Base-by-base conservation (phyloP, 2,888 invertebrate species). In the Cephonodes hylas region DNA sequence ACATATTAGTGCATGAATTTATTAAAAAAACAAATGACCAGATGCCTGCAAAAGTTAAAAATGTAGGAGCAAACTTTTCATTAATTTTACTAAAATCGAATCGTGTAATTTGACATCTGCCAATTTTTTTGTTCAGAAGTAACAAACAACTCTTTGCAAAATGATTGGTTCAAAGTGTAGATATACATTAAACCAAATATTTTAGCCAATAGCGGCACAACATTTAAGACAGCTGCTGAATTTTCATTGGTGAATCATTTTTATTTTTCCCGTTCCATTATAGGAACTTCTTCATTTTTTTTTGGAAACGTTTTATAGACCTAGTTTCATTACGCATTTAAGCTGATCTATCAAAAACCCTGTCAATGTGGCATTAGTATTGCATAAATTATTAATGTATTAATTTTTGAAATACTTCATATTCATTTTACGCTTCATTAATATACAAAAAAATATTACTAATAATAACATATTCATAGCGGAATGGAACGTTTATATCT, bases 91-190 rank as follows among this genome's bases (percentile, higher is more conserved):
- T 73, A 70, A 74, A 76, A 74, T 81, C 79, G 75, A 83, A 82
- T 77, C 75, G 77, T 69, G 65, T 72, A 77, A 77, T 80, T 79
- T 83, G 83, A 83, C 84, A 83, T 68, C 76, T 83, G 80, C 77
- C 78, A 81, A 73, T 79, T 59, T 63, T 56, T 59, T 56, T 7
- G 27, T 45, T 44, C 34, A 25, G 15, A 34, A 31, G 18, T 48
- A 53, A 22, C 15, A 59, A 53, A 27, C 34, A 31, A 61, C 25
- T 46, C 63, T 59, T 23, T 62, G 22, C 3, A 15, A 56, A 67
- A 23, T 67, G 66, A 85, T 88, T 87, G 87, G 88, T 60, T 15
- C 38, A 67, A 59, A 65, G 0, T 0, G 0, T 0, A n/a, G 2
- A 45, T 8, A 23, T 22, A 8, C 66, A 81, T 80, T 70, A 78